Percentiles rank a stretch among this genome's conserved stretches.
Evolutionary conservation across 1,140 invertebrate species (phyloP).

Genomic region (Venustaconcha ellipsiformis): DNA sequence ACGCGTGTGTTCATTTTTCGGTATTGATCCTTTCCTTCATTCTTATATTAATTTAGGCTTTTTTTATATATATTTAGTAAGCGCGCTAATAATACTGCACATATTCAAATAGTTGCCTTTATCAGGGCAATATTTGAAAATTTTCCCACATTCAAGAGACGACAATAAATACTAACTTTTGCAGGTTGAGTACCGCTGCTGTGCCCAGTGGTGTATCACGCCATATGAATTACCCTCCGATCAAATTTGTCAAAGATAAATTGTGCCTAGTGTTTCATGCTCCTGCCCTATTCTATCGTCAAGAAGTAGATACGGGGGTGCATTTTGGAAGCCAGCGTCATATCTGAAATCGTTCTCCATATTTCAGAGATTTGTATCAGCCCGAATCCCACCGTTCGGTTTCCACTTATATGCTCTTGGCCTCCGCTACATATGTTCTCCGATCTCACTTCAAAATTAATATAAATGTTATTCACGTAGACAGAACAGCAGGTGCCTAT

Average conservation of each 20-base stretch:
- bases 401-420: constrained; percentile 10
- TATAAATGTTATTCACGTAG: constrained; percentile 11
- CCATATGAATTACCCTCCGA: constrained; percentile 29
- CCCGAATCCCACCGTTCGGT: constrained; percentile 13
- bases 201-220: constrained; percentile 11
- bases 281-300: too few relatives aligned
- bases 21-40: too few relatives aligned
- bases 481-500: too few relatives aligned
- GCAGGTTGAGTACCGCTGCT: constrained; percentile 13
- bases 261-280: constrained; percentile 2
- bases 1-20: too few relatives aligned
- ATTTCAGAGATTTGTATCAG: constrained; percentile 26
- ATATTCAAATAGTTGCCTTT: too few relatives aligned
- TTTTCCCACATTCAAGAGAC: too few relatives aligned
- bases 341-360: constrained; percentile 19
- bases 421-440: background rate
- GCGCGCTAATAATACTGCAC: too few relatives aligned
- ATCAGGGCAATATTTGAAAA: too few relatives aligned
- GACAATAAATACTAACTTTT: too few relatives aligned
- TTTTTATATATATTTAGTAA: too few relatives aligned
- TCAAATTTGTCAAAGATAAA: constrained; percentile 40
- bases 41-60: too few relatives aligned
- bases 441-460: constrained; percentile 19
- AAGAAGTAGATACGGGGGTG: too few relatives aligned
- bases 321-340: background rate